phyloP scores from a whole-genome alignment of 2,888 invertebrate genomes.

The Hypsopygia costalis region DNA sequence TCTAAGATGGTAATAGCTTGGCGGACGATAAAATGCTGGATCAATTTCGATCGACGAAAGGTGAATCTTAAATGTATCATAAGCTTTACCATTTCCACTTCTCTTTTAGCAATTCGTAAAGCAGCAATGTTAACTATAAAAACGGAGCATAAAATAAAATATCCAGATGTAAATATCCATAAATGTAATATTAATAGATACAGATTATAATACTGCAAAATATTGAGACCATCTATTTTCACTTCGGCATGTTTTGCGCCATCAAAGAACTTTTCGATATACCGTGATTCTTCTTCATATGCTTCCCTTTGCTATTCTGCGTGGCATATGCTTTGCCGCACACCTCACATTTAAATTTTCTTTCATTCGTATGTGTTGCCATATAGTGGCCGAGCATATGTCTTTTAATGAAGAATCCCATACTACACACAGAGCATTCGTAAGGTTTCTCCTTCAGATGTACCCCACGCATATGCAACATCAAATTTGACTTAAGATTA shows the following conservation, averaged over 20 bases:
- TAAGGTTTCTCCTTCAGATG: conserved; percentile 67
- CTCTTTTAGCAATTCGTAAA: too few species aligned
- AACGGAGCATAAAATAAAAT: background rate
- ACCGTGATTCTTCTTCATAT: conserved; percentile 69
- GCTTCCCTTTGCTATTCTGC: conserved; percentile 61
- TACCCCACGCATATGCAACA: conserved; percentile 62
- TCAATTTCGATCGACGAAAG: too few species aligned
- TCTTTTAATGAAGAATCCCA: conserved; percentile 67
- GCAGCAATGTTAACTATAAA: too few species aligned
- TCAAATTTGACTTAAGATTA: conserved; percentile 57
- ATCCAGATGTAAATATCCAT: background rate
- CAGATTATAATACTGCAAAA: background rate
- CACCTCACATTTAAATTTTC: conserved; percentile 79
- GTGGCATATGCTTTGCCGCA: conserved; percentile 80
- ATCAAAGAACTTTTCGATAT: conserved; percentile 32
- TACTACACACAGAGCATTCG: conserved; percentile 66
- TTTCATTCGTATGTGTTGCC: conserved; percentile 72
- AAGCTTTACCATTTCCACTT: too few species aligned
- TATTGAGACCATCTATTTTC: conserved; percentile 6
- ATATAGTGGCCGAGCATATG: conserved; percentile 74
- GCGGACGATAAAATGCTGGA: too few species aligned
- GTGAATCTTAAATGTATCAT: too few species aligned
- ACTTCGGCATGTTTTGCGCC: conserved; percentile 22
- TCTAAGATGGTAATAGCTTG: too few species aligned
- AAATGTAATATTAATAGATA: background rate